Percentiles rank a stretch among this genome's conserved stretches.
Conservation (phyloP, 1,140 invertebrate species). For the Drosophila watanabei region DNA sequence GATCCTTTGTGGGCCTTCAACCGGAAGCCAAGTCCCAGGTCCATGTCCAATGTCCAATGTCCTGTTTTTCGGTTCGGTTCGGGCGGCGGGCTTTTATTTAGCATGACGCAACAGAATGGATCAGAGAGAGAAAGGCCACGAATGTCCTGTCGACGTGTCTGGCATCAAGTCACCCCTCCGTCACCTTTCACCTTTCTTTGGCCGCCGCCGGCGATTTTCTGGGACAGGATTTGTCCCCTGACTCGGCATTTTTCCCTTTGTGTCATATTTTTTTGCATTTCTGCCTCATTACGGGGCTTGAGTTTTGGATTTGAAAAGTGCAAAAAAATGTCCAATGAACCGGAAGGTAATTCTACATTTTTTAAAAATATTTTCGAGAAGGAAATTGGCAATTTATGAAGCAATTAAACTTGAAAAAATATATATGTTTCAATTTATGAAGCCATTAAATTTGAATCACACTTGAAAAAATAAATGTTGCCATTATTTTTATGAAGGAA, state of each 20-base stretch:
- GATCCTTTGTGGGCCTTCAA: constrained; percentile 51
- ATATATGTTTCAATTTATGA: not conserved
- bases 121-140: too few species aligned
- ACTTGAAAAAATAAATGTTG: not conserved
- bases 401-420: constrained; percentile 9
- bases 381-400: constrained; percentile 23
- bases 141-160: constrained; percentile 75
- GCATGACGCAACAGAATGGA: constrained; percentile 79
- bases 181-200: constrained; percentile 55
- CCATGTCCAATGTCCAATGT: constrained; percentile 56
- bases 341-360: constrained; percentile 13
- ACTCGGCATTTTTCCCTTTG: constrained; percentile 57
- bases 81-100: constrained; percentile 74
- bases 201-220: constrained; percentile 58
- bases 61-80: constrained; percentile 54
- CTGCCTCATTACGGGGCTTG: constrained; percentile 41
- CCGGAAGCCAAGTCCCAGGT: constrained; percentile 68
- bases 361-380: not conserved
- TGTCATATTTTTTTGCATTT: constrained; percentile 48
- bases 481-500: not conserved
- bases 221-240: constrained; percentile 57
- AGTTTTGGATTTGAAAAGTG: constrained; percentile 15
- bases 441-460: constrained; percentile 25
- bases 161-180: constrained; percentile 51
- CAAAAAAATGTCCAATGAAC: constrained; percentile 3